Base-by-base conservation (phyloP, 1,140 invertebrate species). In the Hycleus phaleratus region DNA sequence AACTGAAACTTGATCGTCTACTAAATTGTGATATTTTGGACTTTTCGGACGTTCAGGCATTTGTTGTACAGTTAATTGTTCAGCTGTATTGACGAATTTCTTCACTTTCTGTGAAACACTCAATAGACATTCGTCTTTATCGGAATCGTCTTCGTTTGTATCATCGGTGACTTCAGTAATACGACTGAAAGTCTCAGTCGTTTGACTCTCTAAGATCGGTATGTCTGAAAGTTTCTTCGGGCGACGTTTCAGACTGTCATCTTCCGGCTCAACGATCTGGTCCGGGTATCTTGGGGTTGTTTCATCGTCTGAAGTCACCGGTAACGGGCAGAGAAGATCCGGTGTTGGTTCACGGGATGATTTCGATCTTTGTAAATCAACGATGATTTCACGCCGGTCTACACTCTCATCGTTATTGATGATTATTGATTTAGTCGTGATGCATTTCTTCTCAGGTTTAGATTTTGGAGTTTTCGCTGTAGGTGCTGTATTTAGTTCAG, bases 321-420 rank as follows among this genome's bases (percentile, higher is more conserved):
- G 83, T n/a, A 79, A 79, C 1, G 82, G 82, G 65, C 81, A 82
- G 58, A 84, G 78, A 39, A 79, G 77, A 67, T 85, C 82, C 4
- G 85, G 85, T 8, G 84, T 84, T 18, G 82, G 84, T 69, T 87
- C 85, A 40, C 85, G 68, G 0, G 85, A 86, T 48, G 85, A 86
- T 72, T 83, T 85, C 0, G 84, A 84, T 67, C 83, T 81, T 68
- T 85, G 81, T 24, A 83, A 74, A 54, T 80, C 75, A 58, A 86
- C 82, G 56, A 83, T 80, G 26, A 84, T 77, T 66, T 76, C 71
- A 55, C 73, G 66, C 4, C 9, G 9, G 4, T 42, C 40, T 9
- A 42, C 10, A 6, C 3, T 3, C 26, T 66, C 56, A 40, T 50
- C 48, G 5, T 62, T 58, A n/a, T 66, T 71, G 18, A 73, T 69